Evolutionary conservation across 1,140 invertebrate species (phyloP).

Genomic region (Drosophila paulistorum): DNA sequence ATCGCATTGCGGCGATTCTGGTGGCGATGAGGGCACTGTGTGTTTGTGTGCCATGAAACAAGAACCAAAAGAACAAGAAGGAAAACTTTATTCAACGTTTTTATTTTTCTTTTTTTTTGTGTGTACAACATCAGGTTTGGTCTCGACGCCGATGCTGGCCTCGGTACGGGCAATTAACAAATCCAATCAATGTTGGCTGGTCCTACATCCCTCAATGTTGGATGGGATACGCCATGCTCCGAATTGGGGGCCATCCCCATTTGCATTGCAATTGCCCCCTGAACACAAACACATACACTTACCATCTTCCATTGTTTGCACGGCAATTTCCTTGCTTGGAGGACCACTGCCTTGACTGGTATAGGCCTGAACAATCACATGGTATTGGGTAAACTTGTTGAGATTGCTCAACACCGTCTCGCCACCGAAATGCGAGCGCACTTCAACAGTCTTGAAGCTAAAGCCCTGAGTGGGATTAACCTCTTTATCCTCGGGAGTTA

Average conservation of each 20-base stretch:
- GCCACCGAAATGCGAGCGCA: conserved; percentile 87
- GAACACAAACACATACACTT: conserved; percentile 64
- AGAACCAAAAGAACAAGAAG: background rate
- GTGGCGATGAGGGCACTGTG: conserved; percentile 90
- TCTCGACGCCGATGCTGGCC: conserved; percentile 14
- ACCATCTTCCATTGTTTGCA: conserved; percentile 95
- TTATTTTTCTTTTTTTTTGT: conserved; percentile 14
- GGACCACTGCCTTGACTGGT: conserved; percentile 96
- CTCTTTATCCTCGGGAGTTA: conserved; percentile 81
- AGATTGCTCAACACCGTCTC: conserved; percentile 87
- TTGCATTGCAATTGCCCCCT: background rate
- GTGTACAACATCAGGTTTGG: background rate
- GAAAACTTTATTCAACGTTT: conserved; percentile 65
- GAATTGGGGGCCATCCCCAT: background rate
- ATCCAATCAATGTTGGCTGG: conserved; percentile 71
- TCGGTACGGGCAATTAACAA: conserved; percentile 74
- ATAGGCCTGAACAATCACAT: conserved; percentile 95
- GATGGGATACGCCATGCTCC: background rate
- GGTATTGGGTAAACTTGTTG: conserved; percentile 94
- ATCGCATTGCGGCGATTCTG: conserved; percentile 90
- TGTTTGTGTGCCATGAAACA: background rate
- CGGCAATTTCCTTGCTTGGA: conserved; percentile 90
- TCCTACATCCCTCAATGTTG: background rate
- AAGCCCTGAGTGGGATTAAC: conserved; percentile 84
- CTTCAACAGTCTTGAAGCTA: conserved; percentile 89